Evolutionary conservation across 2,113 vertebrate species (phyloP), one percentile per base, ranked within the genome.

Genomic region (Ammodytes dubius): DNA sequence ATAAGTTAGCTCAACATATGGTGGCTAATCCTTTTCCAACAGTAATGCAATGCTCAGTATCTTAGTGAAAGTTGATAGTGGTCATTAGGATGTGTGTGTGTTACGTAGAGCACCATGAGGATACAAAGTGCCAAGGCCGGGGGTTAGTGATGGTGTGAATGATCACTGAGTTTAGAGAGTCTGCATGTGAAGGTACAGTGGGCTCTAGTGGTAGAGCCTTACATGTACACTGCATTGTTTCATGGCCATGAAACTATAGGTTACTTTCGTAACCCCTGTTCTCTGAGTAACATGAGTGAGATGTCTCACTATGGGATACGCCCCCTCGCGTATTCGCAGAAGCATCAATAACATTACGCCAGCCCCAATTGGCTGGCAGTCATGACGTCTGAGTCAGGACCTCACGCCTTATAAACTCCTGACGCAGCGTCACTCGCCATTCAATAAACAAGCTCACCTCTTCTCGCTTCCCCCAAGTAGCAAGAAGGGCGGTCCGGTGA

Each of bases 1-100:
- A 81, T 84, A 54, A 87, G 50, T 58, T 10, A 27, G 37, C 56
- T 74, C 50, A 87, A 70, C 52, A 73, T 56, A 71, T 70, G 66
- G 69, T 57, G 35, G 46, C 46, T 79, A 77, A 79, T 72, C 65
- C 60, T 53, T 27, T 27, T 79, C 54, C 42, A 76, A 68, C 52
- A 67, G 66, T 53, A 61, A 87, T 47, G 35, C 39, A 45, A 68
- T 56, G 73, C 54, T 68, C 17, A 5, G 35, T 63, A 7, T 75
- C 12, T 13, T 6, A 61, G 40, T 61, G 65, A 82, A 78, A 77
- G 39, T 10, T 8, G 53, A 82, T 42, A 47, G 19, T 13, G 2
- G 13, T 60, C 14, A 37, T 47, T 53, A n/a, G 35, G 57, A 49
- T 67, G 27, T 52, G 11, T 57, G 39, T 50, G 15, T 66, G 70